Evolutionary conservation across 53 echinoderm and acorn worm genomes (phyloP), one percentile per base, ranked within the genome.

Genomic region (Stichopus horrens): DNA sequence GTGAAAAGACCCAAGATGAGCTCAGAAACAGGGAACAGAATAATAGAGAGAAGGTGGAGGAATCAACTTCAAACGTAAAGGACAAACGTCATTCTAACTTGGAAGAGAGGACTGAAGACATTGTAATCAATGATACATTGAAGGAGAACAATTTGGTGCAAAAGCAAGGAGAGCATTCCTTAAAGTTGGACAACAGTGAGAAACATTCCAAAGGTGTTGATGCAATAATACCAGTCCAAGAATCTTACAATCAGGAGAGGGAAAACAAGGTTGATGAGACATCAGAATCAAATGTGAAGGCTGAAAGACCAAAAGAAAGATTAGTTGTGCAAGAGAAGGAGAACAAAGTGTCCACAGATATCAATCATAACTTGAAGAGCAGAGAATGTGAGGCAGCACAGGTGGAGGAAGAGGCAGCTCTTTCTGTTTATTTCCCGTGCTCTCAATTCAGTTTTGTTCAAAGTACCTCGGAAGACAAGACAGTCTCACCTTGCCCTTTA

Each of bases 361-460:
- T n/a, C 71, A 21, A 2, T 7, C 14, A 18, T 7, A 71, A 71
- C 71, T 37, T 37, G 37, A 37, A 37, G 37, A 37, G 37, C 37
- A 37, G 37, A 37, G 37, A 37, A 37, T 37, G 0, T 37, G 37
- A 37, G 37, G 37, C 2, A 37, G 37, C 20, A 18, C 19, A 18
- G 6, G 55, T 52, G 63, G 76, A 90, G 22, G 65, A 75, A 23
- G 90, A 92, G 67, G 37, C 37, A 37, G 37, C 37, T 37, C 5
- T 92, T 14, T 94, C 92, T 0, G 66, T 76, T 78, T 37, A 92
- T 20, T 94, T 94, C 79, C 94, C 89, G 22, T 79, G 90, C 73
- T 90, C 90, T 53, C 89, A 91, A 84, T 52, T 90, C 10, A 86
- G 77, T 54, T 68, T 76, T 53, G 13, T 5, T 57, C 52, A 58